These are phyloP conservation scores for Schizopygopsis malacanthus DNA, from an alignment of 2,797 vertebrate genomes.

Conservation along the genomic window DNA sequence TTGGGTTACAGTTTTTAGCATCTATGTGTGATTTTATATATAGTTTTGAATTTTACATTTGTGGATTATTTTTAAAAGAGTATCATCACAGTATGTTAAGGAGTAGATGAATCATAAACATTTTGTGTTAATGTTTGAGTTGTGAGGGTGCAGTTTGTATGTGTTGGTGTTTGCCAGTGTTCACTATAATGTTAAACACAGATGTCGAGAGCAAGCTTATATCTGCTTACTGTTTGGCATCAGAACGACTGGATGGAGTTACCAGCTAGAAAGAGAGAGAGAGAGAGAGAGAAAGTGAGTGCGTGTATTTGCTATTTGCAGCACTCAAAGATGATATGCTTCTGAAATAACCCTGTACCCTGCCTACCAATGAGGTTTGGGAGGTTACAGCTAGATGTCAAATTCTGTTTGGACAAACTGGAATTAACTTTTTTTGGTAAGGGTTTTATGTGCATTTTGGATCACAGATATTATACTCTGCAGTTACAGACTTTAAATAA, in stretches of 20 bases:
- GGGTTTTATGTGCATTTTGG: background rate
- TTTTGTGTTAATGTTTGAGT: slow-evolving; percentile 7
- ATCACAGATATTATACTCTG: background rate
- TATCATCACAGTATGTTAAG: background rate
- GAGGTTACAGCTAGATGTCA: slow-evolving; percentile 28
- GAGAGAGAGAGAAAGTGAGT: background rate
- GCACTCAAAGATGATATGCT: slow-evolving; percentile 29
- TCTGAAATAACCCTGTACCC: slow-evolving; percentile 29
- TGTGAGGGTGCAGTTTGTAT: slow-evolving; percentile 34
- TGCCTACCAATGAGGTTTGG: slow-evolving; percentile 27
- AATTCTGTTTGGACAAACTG: background rate
- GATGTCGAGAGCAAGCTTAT: slow-evolving; percentile 56
- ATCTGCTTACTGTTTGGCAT: slow-evolving; percentile 59
- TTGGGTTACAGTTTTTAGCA: background rate
- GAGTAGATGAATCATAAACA: background rate
- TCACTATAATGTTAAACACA: slow-evolving; percentile 61
- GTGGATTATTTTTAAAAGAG: background rate
- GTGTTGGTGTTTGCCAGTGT: slow-evolving; percentile 38
- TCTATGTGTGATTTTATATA: background rate
- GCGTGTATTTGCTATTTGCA: slow-evolving; percentile 36
- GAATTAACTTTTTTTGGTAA: background rate
- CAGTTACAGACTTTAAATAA: background rate
- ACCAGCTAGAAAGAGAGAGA: slow-evolving; percentile 11
- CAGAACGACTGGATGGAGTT: slow-evolving; percentile 49
- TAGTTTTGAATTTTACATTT: background rate